Percentiles rank a stretch among this genome's conserved stretches.
Evolutionary conservation across 2,888 invertebrate genomes (phyloP).

Genomic region (Apeira syringaria): DNA sequence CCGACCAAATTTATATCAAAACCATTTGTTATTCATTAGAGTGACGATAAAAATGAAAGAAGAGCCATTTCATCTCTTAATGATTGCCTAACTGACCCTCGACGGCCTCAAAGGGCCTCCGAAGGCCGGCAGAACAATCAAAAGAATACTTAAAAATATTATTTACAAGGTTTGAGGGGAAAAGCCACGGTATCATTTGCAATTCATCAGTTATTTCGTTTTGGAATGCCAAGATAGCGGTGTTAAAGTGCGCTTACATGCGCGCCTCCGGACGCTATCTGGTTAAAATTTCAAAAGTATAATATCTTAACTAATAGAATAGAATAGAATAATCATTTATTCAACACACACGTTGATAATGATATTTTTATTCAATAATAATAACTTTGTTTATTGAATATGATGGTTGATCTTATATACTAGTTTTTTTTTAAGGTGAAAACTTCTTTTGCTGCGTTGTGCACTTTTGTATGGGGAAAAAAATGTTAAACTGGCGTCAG

Average conservation of each 20-base stretch:
- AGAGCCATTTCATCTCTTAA: conserved; percentile 25
- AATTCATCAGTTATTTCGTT: conserved; percentile 57
- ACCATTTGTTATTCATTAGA: conserved; percentile 31
- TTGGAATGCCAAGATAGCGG: conserved; percentile 41
- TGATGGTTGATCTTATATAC: too few relatives aligned
- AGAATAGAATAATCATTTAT: too few relatives aligned
- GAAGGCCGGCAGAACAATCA: conserved; percentile 35
- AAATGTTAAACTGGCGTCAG: too few relatives aligned
- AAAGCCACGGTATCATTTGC: conserved; percentile 50
- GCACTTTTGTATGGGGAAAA: too few relatives aligned
- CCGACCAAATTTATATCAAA: conserved; percentile 10
- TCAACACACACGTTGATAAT: too few relatives aligned
- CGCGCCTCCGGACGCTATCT: neutral
- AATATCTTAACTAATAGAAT: too few relatives aligned
- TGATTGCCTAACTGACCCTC: conserved; percentile 35
- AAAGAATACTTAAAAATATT: conserved; percentile 40
- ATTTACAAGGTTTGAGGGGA: conserved; percentile 45
- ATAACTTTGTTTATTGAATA: too few relatives aligned
- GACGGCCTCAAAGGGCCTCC: conserved; percentile 26
- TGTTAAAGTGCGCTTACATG: conserved; percentile 9
- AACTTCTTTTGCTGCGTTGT: too few relatives aligned
- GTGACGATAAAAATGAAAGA: conserved; percentile 28
- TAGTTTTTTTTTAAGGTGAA: too few relatives aligned
- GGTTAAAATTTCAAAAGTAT: too few relatives aligned
- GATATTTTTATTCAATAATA: too few relatives aligned